Percentiles rank a stretch among this genome's conserved stretches.
Evolutionary conservation across 2,113 vertebrate genomes (phyloP).

Genomic region (Maccullochella peelii): DNA sequence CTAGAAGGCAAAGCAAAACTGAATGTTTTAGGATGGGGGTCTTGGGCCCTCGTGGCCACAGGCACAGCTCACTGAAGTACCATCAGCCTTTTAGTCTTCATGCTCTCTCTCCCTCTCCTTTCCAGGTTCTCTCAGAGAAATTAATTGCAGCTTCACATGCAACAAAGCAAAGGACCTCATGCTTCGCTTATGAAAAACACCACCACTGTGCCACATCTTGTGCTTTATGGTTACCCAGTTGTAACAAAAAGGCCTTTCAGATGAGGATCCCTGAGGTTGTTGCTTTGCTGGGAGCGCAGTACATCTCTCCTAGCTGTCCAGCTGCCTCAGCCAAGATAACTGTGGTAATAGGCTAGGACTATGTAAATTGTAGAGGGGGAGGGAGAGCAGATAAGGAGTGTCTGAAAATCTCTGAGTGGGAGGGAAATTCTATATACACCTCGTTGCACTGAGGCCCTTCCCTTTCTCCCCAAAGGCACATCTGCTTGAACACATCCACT

Average conservation of each 20-base stretch:
- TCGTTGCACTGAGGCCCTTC: conserved; percentile 5
- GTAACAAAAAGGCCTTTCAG: conserved; percentile 1
- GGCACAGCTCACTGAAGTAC: conserved; percentile 25
- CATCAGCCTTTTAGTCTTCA: conserved; percentile 10
- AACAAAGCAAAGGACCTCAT: conserved; percentile 13
- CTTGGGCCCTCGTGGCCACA: not conserved
- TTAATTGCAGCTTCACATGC: conserved; percentile 22
- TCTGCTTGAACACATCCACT: conserved; percentile 28
- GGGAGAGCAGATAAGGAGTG: conserved; percentile 38
- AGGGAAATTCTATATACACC: conserved; percentile 34
- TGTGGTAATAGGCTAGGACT: conserved; percentile 35
- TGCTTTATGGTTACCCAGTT: not conserved
- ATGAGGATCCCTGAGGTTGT: conserved; percentile 22
- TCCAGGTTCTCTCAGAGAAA: not conserved
- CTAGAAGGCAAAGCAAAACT: conserved; percentile 46
- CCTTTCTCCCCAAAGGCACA: conserved; percentile 6
- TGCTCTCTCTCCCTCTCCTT: not conserved
- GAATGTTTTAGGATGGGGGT: conserved; percentile 25
- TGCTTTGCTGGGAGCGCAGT: conserved; percentile 14
- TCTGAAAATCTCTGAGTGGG: conserved; percentile 5
- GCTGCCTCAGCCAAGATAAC: conserved; percentile 55
- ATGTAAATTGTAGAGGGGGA: conserved; percentile 10
- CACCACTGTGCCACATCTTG: not conserved
- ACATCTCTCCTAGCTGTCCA: conserved; percentile 21
- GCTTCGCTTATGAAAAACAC: conserved; percentile 6